Evolutionary conservation across 30 jellyfish, hydroid and myxozoan species (phyloP).

Genomic region (Pelagia noctiluca): DNA sequence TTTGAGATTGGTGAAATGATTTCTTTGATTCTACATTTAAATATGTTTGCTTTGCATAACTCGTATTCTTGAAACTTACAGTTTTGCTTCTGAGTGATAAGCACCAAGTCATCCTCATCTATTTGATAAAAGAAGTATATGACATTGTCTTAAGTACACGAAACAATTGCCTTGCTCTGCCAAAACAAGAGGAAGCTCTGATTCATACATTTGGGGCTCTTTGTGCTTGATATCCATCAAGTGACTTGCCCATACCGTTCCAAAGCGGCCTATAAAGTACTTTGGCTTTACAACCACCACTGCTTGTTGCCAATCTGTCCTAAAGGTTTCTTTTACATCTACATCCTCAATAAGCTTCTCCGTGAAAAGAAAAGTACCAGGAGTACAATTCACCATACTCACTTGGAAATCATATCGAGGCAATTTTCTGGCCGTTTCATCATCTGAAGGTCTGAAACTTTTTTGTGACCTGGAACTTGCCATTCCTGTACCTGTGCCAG

Average conservation of each 20-base stretch:
- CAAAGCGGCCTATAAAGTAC: background rate
- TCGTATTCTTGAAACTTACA: too few relatives aligned
- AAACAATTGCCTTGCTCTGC: background rate
- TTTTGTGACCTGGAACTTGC: conserved; percentile 11
- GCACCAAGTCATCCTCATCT: background rate
- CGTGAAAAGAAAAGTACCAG: background rate
- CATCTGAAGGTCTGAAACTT: background rate
- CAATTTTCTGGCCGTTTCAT: background rate
- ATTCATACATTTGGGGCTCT: background rate
- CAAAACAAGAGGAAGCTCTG: background rate
- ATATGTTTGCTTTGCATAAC: background rate
- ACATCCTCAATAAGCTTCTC: background rate
- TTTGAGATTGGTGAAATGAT: background rate
- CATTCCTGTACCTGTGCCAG: conserved; percentile 26
- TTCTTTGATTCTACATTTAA: background rate
- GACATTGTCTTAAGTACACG: background rate
- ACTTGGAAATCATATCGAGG: background rate
- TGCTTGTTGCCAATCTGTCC: background rate
- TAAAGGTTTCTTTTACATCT: background rate
- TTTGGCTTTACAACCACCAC: conserved; percentile 2
- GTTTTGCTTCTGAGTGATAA: too few relatives aligned
- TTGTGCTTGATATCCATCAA: background rate
- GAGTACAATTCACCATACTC: conserved; percentile 9
- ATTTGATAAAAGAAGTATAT: background rate
- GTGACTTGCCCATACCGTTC: background rate